Conservation (phyloP, 2,113 vertebrate genomes). For the Hydropotes inermis region DNA sequence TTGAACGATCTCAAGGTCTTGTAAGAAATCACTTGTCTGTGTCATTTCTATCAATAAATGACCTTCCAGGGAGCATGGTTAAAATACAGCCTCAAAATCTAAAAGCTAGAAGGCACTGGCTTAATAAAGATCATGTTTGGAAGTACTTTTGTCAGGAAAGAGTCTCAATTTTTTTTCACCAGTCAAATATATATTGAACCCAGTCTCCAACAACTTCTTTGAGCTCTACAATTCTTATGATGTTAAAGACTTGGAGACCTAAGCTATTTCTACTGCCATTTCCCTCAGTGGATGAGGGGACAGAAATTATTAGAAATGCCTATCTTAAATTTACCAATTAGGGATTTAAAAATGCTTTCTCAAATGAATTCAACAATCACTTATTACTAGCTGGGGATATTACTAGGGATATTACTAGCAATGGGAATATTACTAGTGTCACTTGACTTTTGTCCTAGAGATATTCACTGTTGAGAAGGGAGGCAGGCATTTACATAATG, state of each 20-base stretch:
- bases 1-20: conserved; percentile 8
- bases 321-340: conserved; percentile 42
- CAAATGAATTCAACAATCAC: not conserved
- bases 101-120: not conserved
- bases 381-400: not conserved
- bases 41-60: conserved; percentile 34
- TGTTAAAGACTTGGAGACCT: conserved; percentile 1
- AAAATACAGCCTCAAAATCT: conserved; percentile 49
- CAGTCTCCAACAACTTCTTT: conserved; percentile 9
- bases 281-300: not conserved
- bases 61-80: not conserved
- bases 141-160: conserved; percentile 17
- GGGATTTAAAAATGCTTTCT: conserved; percentile 39
- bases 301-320: conserved; percentile 50
- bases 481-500: not conserved
- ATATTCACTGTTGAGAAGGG: not conserved
- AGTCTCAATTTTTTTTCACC: not conserved
- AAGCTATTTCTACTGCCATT: not conserved
- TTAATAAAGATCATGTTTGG: conserved; percentile 33
- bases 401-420: not conserved
- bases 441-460: conserved; percentile 3
- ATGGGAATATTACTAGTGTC: not conserved
- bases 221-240: not conserved
- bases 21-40: conserved; percentile 18
- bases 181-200: not conserved